Base-by-base conservation (phyloP, 2,113 vertebrate species). In the Pionites leucogaster region DNA sequence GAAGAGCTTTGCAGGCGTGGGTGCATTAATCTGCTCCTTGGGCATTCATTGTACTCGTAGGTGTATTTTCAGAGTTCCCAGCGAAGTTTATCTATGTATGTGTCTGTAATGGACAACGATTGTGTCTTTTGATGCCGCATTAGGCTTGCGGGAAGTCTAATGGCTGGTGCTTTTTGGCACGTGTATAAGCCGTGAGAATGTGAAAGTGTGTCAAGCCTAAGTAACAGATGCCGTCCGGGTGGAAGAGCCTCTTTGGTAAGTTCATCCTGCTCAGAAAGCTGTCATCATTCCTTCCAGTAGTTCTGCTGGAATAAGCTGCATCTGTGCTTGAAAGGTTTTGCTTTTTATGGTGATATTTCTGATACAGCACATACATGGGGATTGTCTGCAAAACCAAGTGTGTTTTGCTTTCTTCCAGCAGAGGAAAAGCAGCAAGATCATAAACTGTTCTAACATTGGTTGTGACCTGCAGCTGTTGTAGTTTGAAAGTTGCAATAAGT, bases 1-100 rank as follows among this genome's bases (percentile, higher is more conserved):
- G 55, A 53, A 50, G 68, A 16, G 14, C 37, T 86, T 55, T 71
- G 71, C 31, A 41, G n/a, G 17, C 35, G 1, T 5, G 33, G 29
- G 6, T 41, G 3, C 0, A 0, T 27, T 47, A 7, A 1, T 86
- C 1, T 23, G 46, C 44, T 37, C 3, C 68, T 49, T 46, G 44
- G 49, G 10, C 23, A 6, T 74, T 75, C 7, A 0, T n/a, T 70
- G 41, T 59, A 37, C 23, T 60, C 13, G 6, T 7, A 20, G 27
- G 9, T 64, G 8, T n/a, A 3, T 70, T 60, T 67, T 16, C 69
- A 14, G 74, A 15, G 27, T 41, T 82, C 92, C 35, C 52, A 52
- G 81, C 6, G 39, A 27, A 91, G 33, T 13, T 71, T 20, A 7
- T 33, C 53, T 81, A 9, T 2, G 0, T 74, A 70, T 7, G 41